phyloP scores from a whole-genome alignment of 2,888 invertebrate genomes.

The Tetranychus piercei region DNA sequence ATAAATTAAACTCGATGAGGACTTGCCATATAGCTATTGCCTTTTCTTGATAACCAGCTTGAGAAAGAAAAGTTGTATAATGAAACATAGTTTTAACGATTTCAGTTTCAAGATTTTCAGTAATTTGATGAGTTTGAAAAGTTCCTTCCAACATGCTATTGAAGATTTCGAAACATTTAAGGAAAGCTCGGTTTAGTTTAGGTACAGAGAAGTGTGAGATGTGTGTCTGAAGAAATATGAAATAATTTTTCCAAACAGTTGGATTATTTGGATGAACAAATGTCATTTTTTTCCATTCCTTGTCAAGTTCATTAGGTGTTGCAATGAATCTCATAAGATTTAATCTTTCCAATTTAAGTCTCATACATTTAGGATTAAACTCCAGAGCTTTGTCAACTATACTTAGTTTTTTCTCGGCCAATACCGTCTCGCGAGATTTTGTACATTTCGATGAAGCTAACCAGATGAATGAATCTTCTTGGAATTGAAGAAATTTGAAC shows the following conservation, averaged over 20 bases:
- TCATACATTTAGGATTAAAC: conserved; percentile 32
- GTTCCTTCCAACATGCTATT: conserved; percentile 30
- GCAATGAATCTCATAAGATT: conserved; percentile 31
- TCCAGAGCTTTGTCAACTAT: conserved; percentile 34
- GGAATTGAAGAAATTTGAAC: conserved; percentile 36
- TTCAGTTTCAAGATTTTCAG: conserved; percentile 29
- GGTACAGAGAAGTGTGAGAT: conserved; percentile 32
- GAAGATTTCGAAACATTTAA: conserved; percentile 32
- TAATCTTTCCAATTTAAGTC: conserved; percentile 31
- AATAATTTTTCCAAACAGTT: conserved; percentile 33
- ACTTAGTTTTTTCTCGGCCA: conserved; percentile 33
- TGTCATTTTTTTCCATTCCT: conserved; percentile 33
- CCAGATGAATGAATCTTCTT: conserved; percentile 29
- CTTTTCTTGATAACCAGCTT: conserved; percentile 33
- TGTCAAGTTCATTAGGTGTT: conserved; percentile 30
- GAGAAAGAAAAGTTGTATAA: conserved; percentile 14
- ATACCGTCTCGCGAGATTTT: conserved; percentile 24
- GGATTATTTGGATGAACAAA: conserved; percentile 33
- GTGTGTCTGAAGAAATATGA: conserved; percentile 32
- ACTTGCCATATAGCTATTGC: conserved; percentile 34
- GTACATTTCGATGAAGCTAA: conserved; percentile 15
- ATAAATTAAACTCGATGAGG: conserved; percentile 34
- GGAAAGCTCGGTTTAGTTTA: conserved; percentile 30
- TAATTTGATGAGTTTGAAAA: conserved; percentile 30
- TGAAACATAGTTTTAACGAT: conserved; percentile 28